phyloP scores from a whole-genome alignment of 1,140 invertebrate genomes.

The Nixonia krombeini region DNA sequence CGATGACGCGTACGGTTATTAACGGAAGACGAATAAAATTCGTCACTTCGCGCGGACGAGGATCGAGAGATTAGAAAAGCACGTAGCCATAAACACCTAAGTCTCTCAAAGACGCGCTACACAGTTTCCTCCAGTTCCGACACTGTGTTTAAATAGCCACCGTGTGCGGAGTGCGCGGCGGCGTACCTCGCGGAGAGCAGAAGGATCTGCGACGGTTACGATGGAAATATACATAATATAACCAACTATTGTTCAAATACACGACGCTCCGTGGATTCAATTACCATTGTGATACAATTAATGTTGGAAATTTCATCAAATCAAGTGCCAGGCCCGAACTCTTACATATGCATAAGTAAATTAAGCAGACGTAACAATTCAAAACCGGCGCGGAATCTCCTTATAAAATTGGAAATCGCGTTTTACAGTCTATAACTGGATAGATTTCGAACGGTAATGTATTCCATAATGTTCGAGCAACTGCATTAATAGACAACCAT shows the following conservation, averaged over 20 bases:
- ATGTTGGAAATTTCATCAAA: conserved; percentile 73
- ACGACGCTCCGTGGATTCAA: conserved; percentile 71
- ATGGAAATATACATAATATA: conserved; percentile 73
- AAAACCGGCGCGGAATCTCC: conserved; percentile 47
- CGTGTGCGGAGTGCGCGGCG: conserved; percentile 30
- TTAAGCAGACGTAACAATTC: conserved; percentile 61
- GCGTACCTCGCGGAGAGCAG: conserved; percentile 37
- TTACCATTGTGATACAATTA: conserved; percentile 74
- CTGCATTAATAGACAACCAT: too few species aligned
- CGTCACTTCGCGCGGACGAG: too few species aligned
- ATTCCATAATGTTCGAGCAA: too few species aligned
- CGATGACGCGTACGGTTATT: too few species aligned
- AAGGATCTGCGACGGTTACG: conserved; percentile 59
- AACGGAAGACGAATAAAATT: too few species aligned
- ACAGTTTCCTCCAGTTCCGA: too few species aligned
- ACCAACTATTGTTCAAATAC: conserved; percentile 74
- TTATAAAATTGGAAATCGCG: conserved; percentile 28
- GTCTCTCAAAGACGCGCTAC: too few species aligned
- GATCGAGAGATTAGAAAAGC: too few species aligned
- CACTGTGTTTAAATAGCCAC: conserved; percentile 72
- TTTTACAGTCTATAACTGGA: conserved; percentile 25
- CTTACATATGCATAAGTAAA: conserved; percentile 72
- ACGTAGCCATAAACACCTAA: conserved; percentile 54
- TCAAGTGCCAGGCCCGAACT: conserved; percentile 67
- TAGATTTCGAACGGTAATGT: too few species aligned